phyloP scores from a whole-genome alignment of 2,888 invertebrate species.

The Selenia dentaria region DNA sequence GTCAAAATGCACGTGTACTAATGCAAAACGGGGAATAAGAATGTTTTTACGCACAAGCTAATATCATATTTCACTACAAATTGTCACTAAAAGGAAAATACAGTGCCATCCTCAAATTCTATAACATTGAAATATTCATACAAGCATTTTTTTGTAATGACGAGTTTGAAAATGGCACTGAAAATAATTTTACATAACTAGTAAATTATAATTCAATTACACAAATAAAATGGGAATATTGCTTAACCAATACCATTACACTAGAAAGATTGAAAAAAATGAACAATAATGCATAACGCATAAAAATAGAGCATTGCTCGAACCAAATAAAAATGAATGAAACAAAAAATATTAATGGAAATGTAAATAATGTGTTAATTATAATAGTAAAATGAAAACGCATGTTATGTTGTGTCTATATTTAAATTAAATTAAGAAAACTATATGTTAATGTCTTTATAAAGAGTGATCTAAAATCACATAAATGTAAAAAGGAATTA shows the following conservation, averaged over 20 bases:
- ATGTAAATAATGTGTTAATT: slow-evolving; percentile 60
- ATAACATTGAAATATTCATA: slow-evolving; percentile 13
- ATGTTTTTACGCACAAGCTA: slow-evolving; percentile 52
- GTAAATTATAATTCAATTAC: slow-evolving; percentile 64
- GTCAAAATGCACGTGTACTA: slow-evolving; percentile 23
- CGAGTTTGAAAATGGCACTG: slow-evolving; percentile 65
- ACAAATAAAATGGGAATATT: slow-evolving; percentile 76
- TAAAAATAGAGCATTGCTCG: slow-evolving; percentile 52
- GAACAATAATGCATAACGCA: slow-evolving; percentile 69
- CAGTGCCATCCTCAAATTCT: slow-evolving; percentile 60
- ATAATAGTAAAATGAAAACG: slow-evolving; percentile 40
- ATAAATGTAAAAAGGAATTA: slow-evolving; percentile 76
- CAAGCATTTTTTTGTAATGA: background rate
- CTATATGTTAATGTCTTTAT: slow-evolving; percentile 84
- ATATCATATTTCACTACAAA: slow-evolving; percentile 54
- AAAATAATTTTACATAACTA: slow-evolving; percentile 38
- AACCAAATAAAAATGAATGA: slow-evolving; percentile 44
- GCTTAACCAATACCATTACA: slow-evolving; percentile 64
- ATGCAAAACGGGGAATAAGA: slow-evolving; percentile 32
- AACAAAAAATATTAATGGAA: slow-evolving; percentile 61
- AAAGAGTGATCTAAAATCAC: slow-evolving; percentile 78
- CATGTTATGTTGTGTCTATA: slow-evolving; percentile 66
- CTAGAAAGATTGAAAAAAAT: slow-evolving; percentile 45
- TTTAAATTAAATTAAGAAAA: slow-evolving; percentile 60
- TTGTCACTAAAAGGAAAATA: slow-evolving; percentile 50